These are phyloP conservation scores for Minunthozetes semirufus DNA, from an alignment of 2,888 invertebrate genomes.

Conservation along the genomic window DNA sequence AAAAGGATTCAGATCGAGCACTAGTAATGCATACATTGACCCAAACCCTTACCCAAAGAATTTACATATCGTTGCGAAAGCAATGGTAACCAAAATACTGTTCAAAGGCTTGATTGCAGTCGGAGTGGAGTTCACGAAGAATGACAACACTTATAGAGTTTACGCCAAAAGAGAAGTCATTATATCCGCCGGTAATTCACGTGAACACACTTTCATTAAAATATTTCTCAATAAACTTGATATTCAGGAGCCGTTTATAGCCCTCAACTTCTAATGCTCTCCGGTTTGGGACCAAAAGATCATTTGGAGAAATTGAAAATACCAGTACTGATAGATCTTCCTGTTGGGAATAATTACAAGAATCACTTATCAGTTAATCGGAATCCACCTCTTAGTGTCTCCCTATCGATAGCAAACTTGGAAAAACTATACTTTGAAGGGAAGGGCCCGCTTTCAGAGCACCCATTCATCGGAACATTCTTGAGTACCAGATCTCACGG, in stretches of 20 bases:
- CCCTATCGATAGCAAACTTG: neutral
- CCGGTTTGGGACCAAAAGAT: neutral
- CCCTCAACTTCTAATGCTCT: neutral
- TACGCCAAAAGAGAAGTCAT: conserved; percentile 27
- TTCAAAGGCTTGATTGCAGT: conserved; percentile 7
- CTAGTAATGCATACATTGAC: conserved; percentile 7
- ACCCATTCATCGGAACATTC: too few species aligned
- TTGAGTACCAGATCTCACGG: too few species aligned
- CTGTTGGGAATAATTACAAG: neutral
- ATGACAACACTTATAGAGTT: neutral
- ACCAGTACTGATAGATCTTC: neutral
- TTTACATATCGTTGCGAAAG: conserved; percentile 16
- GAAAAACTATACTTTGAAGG: too few species aligned
- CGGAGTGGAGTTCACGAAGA: conserved; percentile 24
- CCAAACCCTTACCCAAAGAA: conserved; percentile 29
- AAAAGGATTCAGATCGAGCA: neutral
- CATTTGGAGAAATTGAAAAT: neutral
- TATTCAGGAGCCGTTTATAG: neutral
- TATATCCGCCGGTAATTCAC: conserved; percentile 22
- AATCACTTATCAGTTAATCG: neutral
- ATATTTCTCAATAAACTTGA: too few species aligned
- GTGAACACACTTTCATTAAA: conserved; percentile 12
- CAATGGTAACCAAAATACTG: conserved; percentile 13
- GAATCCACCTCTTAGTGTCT: neutral
- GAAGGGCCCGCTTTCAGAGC: too few species aligned